phyloP scores from a whole-genome alignment of 2,797 vertebrate species.

The Spinus pinus region DNA sequence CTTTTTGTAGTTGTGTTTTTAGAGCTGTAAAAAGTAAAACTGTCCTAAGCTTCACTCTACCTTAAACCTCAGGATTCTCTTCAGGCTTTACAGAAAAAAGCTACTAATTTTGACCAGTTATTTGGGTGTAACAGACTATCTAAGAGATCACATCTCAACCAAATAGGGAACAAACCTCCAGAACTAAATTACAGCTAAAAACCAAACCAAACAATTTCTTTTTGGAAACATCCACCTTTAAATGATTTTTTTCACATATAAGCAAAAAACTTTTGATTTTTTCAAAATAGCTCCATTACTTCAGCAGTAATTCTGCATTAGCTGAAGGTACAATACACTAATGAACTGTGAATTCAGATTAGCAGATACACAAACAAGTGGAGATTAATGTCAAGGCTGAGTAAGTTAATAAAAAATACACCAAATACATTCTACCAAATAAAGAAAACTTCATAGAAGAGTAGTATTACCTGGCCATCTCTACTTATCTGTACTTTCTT shows the following conservation, averaged over 20 bases:
- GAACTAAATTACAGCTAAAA: background rate
- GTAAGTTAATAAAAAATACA: background rate
- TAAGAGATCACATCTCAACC: background rate
- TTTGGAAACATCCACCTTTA: background rate
- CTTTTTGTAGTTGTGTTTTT: background rate
- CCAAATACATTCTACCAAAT: background rate
- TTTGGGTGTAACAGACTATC: background rate
- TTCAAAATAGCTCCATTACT: background rate
- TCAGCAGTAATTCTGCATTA: background rate
- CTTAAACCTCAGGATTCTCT: background rate
- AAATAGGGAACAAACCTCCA: background rate
- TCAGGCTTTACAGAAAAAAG: background rate
- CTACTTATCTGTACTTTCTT: constrained; percentile 93
- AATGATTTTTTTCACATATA: background rate
- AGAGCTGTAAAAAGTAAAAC: background rate
- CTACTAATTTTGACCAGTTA: background rate
- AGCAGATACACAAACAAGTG: background rate
- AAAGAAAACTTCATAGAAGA: background rate
- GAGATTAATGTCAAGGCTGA: background rate
- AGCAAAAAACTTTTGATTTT: background rate
- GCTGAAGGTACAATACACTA: background rate
- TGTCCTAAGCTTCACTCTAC: background rate
- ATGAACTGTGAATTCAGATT: background rate
- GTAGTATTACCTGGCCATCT: constrained; percentile 86
- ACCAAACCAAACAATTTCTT: background rate